Evolutionary conservation across 92 coral and sea anemone genomes (phyloP).

Genomic region (Anthopleura xanthogrammica): DNA sequence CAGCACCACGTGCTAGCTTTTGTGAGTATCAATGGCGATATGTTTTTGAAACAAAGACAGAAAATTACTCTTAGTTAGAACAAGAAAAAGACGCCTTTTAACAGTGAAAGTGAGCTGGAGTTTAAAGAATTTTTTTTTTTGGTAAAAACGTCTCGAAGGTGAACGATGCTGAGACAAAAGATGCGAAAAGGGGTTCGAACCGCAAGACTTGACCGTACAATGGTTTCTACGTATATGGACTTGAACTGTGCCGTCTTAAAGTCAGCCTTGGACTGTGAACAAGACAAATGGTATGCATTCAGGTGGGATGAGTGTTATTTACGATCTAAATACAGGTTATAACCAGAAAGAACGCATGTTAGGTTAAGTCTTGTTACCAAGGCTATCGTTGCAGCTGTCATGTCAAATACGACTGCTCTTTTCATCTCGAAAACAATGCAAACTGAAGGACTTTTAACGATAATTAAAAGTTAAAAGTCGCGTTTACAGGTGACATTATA

Average conservation of each 20-base stretch:
- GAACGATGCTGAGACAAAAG: neutral
- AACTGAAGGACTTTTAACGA: neutral
- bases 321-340: neutral
- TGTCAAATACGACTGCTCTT: conserved; percentile 4
- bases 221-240: neutral
- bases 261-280: too few species aligned
- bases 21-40: conserved; percentile 6
- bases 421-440: neutral
- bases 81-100: neutral
- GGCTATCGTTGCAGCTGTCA: neutral
- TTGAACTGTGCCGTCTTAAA: neutral
- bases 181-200: neutral
- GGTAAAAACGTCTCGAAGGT: neutral
- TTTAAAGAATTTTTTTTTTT: too few species aligned
- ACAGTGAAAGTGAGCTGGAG: neutral
- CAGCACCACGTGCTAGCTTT: conserved; percentile 14
- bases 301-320: neutral
- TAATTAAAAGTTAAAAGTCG: conserved; percentile 1
- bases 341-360: conserved; percentile 4
- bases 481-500: neutral
- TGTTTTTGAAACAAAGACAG: conserved; percentile 2
- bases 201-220: neutral
- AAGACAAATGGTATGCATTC: neutral
- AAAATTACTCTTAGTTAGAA: neutral
- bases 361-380: neutral